Evolutionary conservation across 1,140 invertebrate species (phyloP).

Genomic region (Pygmarrhopalites habei): DNA sequence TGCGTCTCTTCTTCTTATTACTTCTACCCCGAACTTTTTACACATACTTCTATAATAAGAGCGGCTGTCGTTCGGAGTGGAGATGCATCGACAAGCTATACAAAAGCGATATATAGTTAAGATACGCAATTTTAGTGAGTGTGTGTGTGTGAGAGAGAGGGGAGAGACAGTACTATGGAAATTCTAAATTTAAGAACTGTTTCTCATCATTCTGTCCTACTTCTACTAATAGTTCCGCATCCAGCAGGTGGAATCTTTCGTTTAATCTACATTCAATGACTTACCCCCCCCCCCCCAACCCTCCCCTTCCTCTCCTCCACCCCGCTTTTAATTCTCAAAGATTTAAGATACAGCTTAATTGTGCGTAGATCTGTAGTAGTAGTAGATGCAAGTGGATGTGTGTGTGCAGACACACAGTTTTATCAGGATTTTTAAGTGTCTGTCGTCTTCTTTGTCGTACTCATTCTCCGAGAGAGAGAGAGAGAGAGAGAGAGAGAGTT

Average conservation of each 20-base stretch:
- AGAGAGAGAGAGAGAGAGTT: too few relatives aligned
- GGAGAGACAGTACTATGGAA: neutral
- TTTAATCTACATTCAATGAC: slow-evolving; percentile 9
- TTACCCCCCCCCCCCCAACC: neutral
- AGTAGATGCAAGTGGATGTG: neutral
- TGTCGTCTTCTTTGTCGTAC: neutral
- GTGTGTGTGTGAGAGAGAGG: too few relatives aligned
- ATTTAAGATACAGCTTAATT: neutral
- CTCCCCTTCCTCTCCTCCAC: neutral
- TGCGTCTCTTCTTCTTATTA: too few relatives aligned
- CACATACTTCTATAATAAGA: too few relatives aligned
- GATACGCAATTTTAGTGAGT: too few relatives aligned
- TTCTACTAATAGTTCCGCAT: slow-evolving; percentile 18
- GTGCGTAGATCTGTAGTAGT: neutral
- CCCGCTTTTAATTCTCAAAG: neutral
- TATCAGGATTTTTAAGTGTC: neutral
- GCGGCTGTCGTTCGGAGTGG: too few relatives aligned
- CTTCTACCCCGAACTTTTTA: too few relatives aligned
- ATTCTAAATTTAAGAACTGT: slow-evolving; percentile 7
- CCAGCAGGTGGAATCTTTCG: slow-evolving; percentile 8
- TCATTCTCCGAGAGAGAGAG: too few relatives aligned
- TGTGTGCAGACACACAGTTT: neutral
- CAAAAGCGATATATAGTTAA: too few relatives aligned
- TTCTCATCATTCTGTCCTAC: slow-evolving; percentile 12
- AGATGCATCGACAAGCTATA: too few relatives aligned